phyloP scores from a whole-genome alignment of 2,797 vertebrate species.

The Sardinella longiceps region DNA sequence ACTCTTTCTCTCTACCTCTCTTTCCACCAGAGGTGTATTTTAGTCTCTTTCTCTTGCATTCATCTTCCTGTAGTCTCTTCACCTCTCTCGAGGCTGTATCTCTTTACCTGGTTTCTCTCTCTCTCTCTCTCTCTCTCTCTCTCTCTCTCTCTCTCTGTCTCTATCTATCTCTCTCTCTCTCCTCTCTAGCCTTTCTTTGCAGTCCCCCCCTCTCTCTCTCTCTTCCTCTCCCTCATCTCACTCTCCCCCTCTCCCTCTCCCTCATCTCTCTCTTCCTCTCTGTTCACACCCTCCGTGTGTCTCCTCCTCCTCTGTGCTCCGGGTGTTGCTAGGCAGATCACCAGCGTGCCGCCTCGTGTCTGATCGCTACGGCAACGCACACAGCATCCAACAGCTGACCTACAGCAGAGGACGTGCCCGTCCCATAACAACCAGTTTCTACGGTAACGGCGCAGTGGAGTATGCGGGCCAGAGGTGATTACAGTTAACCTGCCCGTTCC shows the following conservation, averaged over 20 bases:
- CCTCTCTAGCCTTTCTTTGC: neutral
- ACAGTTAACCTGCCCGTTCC: neutral
- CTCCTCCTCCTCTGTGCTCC: constrained; percentile 55
- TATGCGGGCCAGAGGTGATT: neutral
- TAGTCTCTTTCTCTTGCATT: neutral
- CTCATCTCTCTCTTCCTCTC: neutral
- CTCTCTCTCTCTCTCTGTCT: neutral
- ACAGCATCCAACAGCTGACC: constrained; percentile 36
- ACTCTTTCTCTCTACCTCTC: neutral
- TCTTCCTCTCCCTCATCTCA: constrained; percentile 29
- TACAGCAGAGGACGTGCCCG: constrained; percentile 24
- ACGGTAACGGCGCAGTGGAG: neutral
- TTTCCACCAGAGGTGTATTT: no score
- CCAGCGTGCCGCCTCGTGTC: constrained; percentile 54
- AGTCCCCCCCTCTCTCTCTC: neutral
- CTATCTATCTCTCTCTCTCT: neutral
- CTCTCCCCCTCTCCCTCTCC: constrained; percentile 20
- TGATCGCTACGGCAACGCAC: constrained; percentile 44
- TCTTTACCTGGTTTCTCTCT: constrained; percentile 3
- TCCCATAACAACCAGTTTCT: constrained; percentile 23
- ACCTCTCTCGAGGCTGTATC: neutral
- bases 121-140: neutral
- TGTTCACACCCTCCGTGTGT: constrained; percentile 48
- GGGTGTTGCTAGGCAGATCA: constrained; percentile 65
- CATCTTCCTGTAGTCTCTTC: neutral